Evolutionary conservation across 2,797 vertebrate genomes (phyloP).

Genomic region (Sebastes taczanowskii): DNA sequence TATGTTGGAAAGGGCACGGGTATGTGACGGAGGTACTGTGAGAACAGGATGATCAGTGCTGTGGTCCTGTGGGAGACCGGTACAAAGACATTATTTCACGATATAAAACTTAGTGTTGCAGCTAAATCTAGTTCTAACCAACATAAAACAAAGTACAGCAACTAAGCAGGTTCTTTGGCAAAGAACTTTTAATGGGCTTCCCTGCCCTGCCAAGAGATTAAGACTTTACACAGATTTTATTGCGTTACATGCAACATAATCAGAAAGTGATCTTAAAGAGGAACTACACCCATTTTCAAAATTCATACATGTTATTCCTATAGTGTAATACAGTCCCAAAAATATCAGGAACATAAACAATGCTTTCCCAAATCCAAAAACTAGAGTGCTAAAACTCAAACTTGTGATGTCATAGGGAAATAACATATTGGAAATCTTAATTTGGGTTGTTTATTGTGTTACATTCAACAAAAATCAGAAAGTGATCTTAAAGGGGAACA

Average conservation of each 20-base stretch:
- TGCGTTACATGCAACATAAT: background rate
- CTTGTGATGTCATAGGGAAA: too few species aligned
- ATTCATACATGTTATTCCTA: too few species aligned
- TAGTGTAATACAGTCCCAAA: too few species aligned
- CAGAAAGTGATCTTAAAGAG: background rate
- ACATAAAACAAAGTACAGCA: background rate
- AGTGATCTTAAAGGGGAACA: background rate
- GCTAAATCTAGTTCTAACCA: background rate
- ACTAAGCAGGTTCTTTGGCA: slow-evolving; percentile 5
- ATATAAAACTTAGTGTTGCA: background rate
- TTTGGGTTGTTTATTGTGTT: background rate
- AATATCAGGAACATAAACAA: too few species aligned
- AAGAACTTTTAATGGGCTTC: slow-evolving; percentile 21
- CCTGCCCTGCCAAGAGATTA: background rate
- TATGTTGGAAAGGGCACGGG: slow-evolving; percentile 86
- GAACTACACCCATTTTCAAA: too few species aligned
- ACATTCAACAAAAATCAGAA: background rate
- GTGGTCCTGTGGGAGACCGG: slow-evolving; percentile 84
- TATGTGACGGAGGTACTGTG: slow-evolving; percentile 93
- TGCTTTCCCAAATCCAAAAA: too few species aligned
- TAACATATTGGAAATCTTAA: too few species aligned
- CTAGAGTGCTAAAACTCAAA: too few species aligned
- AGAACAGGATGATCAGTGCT: slow-evolving; percentile 92
- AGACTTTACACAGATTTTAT: background rate
- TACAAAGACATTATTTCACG: background rate